A percentile compares a stretch with the other conserved stretches of the same genome.
Conservation (phyloP, 2,888 invertebrate genomes). For the Lomographa bimaculata region DNA sequence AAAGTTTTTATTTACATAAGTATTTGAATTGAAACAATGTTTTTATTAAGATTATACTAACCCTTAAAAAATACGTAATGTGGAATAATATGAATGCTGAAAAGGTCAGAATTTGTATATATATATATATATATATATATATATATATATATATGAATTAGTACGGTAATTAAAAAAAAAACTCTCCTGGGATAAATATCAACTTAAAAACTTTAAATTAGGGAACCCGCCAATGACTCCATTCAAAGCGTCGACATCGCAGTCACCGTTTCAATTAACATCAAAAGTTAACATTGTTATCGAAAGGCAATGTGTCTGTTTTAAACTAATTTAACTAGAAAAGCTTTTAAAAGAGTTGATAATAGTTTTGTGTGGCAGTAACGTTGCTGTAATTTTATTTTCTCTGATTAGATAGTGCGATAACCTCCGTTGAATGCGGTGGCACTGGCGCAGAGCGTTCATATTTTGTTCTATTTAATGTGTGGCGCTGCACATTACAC, state of each 20-base stretch:
- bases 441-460: conserved; percentile 34
- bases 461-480: conserved; percentile 28
- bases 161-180: too few species aligned
- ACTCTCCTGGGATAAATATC: too few species aligned
- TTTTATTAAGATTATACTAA: too few species aligned
- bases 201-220: conserved; percentile 6
- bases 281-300: conserved; percentile 33
- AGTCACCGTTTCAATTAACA: conserved; percentile 29
- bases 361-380: conserved; percentile 31
- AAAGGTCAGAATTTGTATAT: too few species aligned
- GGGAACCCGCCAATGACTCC: too few species aligned
- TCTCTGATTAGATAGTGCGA: conserved; percentile 43
- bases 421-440: conserved; percentile 42
- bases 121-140: too few species aligned
- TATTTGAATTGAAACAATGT: too few species aligned
- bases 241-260: conserved; percentile 9
- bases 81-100: too few species aligned
- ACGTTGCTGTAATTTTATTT: conserved; percentile 38
- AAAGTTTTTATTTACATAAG: too few species aligned
- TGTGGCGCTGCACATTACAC: conserved; percentile 26
- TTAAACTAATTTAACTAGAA: conserved; percentile 31
- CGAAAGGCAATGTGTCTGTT: conserved; percentile 32
- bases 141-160: too few species aligned
- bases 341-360: conserved; percentile 35
- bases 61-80: too few species aligned